A percentile compares a stretch with the other conserved stretches of the same genome.
These are phyloP conservation scores for Octomys mimax DNA, from an alignment of 2,797 vertebrate species.

Conservation along the genomic window DNA sequence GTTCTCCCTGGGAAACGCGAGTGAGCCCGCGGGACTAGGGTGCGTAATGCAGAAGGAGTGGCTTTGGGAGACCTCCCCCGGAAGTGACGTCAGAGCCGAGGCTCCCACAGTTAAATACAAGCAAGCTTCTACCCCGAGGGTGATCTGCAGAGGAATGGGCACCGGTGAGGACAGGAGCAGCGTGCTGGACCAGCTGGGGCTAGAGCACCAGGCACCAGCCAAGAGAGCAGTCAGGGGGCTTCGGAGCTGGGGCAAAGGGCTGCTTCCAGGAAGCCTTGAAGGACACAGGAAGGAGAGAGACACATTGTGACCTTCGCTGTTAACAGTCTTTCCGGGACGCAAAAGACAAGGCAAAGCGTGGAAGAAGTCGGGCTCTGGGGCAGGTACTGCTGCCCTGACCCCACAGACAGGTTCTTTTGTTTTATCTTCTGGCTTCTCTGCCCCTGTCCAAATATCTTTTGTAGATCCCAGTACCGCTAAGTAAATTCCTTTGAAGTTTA, in stretches of 20 bases:
- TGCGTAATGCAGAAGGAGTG: no score
- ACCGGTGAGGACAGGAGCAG: no score
- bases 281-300: not conserved
- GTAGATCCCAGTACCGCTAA: constrained; percentile 21
- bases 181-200: not conserved
- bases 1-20: accelerated
- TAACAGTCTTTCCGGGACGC: accelerated
- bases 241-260: not conserved
- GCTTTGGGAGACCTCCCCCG: not conserved
- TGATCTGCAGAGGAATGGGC: not conserved
- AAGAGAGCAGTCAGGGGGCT: not conserved
- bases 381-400: not conserved
- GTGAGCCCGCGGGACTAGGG: not conserved
- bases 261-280: not conserved
- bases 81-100: not conserved
- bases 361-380: accelerated
- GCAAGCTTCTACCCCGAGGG: not conserved
- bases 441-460: constrained; percentile 11
- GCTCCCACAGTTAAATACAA: not conserved
- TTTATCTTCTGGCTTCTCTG: not conserved
- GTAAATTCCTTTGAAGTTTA: constrained; percentile 32
- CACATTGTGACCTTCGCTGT: accelerated
- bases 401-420: accelerated
- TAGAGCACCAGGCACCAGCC: not conserved
- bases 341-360: not conserved